These are phyloP conservation scores for Phyllotreta striolata DNA, from an alignment of 2,888 invertebrate species.

Conservation along the genomic window DNA sequence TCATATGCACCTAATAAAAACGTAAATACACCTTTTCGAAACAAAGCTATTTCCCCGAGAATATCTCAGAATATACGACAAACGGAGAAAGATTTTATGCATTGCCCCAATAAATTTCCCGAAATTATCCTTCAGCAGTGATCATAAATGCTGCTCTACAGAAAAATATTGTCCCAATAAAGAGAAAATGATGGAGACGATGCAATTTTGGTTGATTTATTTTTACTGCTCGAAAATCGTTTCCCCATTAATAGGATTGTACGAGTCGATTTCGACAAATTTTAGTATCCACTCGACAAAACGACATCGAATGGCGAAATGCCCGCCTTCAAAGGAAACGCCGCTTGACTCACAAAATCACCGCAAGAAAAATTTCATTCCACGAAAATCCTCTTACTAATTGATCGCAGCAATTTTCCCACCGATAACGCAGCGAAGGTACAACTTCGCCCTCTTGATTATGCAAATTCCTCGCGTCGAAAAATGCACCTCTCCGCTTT, in stretches of 20 bases:
- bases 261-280: not conserved
- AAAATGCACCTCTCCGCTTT: too few relatives aligned
- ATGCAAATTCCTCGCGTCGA: too few relatives aligned
- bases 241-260: slow-evolving; percentile 1
- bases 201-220: slow-evolving; percentile 9
- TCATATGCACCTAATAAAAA: too few relatives aligned
- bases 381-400: too few relatives aligned
- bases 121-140: not conserved
- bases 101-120: slow-evolving; percentile 12
- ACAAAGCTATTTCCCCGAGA: too few relatives aligned
- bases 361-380: not conserved
- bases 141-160: not conserved
- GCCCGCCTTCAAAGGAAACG: not conserved
- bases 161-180: slow-evolving; percentile 14
- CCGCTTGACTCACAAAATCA: not conserved
- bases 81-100: slow-evolving; percentile 7
- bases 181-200: slow-evolving; percentile 10
- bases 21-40: too few relatives aligned
- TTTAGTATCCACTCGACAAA: not conserved
- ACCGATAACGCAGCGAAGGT: too few relatives aligned
- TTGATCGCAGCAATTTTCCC: too few relatives aligned
- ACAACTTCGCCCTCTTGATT: too few relatives aligned
- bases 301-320: not conserved
- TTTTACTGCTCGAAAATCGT: slow-evolving; percentile 10
- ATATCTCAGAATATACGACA: not conserved